Conservation (phyloP, 2,888 invertebrate species). For the Calameuta filiformis region DNA sequence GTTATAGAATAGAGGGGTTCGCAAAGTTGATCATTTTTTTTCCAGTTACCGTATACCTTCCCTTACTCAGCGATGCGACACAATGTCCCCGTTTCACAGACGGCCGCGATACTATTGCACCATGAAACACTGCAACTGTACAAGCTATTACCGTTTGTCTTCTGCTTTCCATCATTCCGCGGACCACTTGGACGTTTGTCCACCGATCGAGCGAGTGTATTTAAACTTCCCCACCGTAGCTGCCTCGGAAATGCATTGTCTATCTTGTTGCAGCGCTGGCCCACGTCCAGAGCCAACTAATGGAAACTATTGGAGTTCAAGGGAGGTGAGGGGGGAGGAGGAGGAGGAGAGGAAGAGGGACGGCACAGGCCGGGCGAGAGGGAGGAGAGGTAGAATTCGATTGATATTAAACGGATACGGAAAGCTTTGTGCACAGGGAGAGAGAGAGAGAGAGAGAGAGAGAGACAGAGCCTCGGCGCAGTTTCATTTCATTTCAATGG, state of each 20-base stretch:
- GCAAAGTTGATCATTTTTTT: not conserved
- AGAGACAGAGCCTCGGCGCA: constrained; percentile 26
- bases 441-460: no score
- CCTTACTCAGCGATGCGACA: not conserved
- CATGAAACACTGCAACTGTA: not conserved
- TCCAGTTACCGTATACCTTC: not conserved
- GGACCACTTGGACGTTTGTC: constrained; percentile 16
- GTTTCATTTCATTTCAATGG: constrained; percentile 51
- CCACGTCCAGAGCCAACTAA: constrained; percentile 37
- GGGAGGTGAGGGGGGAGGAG: not conserved
- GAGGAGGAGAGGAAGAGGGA: not conserved
- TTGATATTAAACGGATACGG: constrained; percentile 33
- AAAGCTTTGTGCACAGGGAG: constrained; percentile 34
- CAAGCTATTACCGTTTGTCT: not conserved
- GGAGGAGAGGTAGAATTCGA: not conserved
- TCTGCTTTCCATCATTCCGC: not conserved
- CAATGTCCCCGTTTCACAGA: not conserved
- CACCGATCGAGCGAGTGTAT: constrained; percentile 12
- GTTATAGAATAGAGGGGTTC: no score
- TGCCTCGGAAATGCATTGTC: constrained; percentile 34
- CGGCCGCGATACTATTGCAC: not conserved
- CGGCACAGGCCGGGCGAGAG: not conserved
- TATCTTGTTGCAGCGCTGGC: constrained; percentile 36
- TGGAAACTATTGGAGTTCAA: constrained; percentile 36
- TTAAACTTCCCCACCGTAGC: constrained; percentile 18